Evolutionary conservation across 2,888 invertebrate species (phyloP), one percentile per base, ranked within the genome.

Genomic region (Drosophila gaucha): DNA sequence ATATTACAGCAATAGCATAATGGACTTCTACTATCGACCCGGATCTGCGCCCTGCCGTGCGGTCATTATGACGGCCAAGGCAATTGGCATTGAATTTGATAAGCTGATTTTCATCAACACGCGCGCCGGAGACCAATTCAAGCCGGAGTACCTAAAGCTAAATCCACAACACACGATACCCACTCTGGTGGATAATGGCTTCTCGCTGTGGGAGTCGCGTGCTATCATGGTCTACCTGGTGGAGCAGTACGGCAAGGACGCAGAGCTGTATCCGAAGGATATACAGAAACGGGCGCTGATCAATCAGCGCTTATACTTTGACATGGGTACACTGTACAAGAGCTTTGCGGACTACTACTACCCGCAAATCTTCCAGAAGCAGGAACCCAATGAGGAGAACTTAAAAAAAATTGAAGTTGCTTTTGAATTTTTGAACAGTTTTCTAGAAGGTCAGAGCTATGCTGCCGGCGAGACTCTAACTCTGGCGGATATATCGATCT

Each of bases 131-230:
- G 95, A 95, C 74, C 95, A 95, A 16, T 80, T 95, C 44, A 94
- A 93, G 50, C 95, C 95, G 0, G 95, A 95, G 83, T 96, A 93
- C 80, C 8, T 95, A 31, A 94, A 95, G 93, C 90, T 96, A 14
- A 96, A 96, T 91, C 96, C 96, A 3, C 96, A 97, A 91, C 97
- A 97, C 90, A 95, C 95, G 28, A 94, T 97, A 60, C 97, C 97
- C 3, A 96, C 96, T 0, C 91, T 97, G 51, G 94, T 95, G 58
- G 97, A 97, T 91, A 94, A 96, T 80, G 97, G 96, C 0, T 95
- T 97, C 86, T 91, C 94, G 12, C 90, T 97, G 63, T 96, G 95
- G 94, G 97, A 97, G 92, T 97, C 97, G 51, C 95, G 96, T 39
- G 95, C 96, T 66, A 97, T 97, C 88, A 93, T 95, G 91, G 93